Conservation (phyloP, 2,888 invertebrate species). For the Uloborus plumipes region DNA sequence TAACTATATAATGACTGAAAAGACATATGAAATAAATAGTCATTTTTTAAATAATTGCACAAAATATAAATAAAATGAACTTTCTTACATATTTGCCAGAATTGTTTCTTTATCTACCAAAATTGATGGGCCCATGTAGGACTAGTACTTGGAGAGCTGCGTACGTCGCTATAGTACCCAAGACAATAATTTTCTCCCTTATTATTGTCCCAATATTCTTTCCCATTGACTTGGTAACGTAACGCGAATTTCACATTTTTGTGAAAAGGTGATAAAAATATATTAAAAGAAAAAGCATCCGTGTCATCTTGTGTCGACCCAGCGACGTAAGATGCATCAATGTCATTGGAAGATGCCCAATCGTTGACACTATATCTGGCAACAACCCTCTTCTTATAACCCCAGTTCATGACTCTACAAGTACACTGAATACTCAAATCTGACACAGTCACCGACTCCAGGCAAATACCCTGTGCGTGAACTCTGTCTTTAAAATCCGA, state of each 20-base stretch:
- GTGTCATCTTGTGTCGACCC: slow-evolving; percentile 26
- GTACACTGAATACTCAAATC: slow-evolving; percentile 52
- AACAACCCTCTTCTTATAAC: slow-evolving; percentile 34
- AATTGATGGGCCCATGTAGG: slow-evolving; percentile 51
- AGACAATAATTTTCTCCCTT: slow-evolving; percentile 41
- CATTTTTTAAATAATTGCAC: not conserved
- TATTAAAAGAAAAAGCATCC: slow-evolving; percentile 47
- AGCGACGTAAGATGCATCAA: slow-evolving; percentile 47
- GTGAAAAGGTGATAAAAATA: slow-evolving; percentile 23
- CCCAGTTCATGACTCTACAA: slow-evolving; percentile 47
- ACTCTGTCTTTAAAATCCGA: slow-evolving; percentile 39
- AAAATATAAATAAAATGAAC: not conserved
- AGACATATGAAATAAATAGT: too few species aligned
- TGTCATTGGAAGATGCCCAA: slow-evolving; percentile 40
- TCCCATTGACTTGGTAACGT: slow-evolving; percentile 28
- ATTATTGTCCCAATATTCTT: slow-evolving; percentile 62
- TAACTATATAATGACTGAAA: too few species aligned
- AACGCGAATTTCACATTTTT: slow-evolving; percentile 40
- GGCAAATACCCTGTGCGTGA: slow-evolving; percentile 26
- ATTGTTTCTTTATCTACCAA: slow-evolving; percentile 22
- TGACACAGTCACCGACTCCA: slow-evolving; percentile 24
- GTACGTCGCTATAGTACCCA: slow-evolving; percentile 20
- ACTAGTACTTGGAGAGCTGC: slow-evolving; percentile 17
- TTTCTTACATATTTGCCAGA: not conserved
- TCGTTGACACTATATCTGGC: slow-evolving; percentile 45